phyloP scores from a whole-genome alignment of 2,797 vertebrate species.

The Mus spretus region DNA sequence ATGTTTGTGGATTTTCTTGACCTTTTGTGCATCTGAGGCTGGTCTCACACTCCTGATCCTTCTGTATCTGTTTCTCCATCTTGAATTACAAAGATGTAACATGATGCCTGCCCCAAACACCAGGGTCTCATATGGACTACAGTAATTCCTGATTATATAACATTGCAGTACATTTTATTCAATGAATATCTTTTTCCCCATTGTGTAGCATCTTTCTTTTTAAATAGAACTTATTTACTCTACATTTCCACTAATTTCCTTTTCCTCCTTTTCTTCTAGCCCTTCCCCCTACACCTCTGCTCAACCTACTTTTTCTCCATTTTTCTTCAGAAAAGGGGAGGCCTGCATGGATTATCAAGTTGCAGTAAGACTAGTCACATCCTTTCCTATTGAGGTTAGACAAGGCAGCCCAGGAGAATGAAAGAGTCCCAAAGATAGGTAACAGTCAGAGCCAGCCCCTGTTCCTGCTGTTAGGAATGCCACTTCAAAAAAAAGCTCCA shows the following conservation, averaged over 20 bases:
- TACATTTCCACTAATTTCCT: too few species aligned
- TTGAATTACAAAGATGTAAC: background rate
- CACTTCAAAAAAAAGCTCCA: background rate
- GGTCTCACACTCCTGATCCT: background rate
- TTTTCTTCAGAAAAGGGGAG: too few species aligned
- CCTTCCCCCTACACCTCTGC: too few species aligned
- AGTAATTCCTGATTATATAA: background rate
- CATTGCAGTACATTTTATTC: background rate
- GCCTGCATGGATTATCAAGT: too few species aligned
- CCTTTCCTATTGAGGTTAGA: background rate
- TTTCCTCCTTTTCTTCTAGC: too few species aligned
- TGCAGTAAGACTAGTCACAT: background rate
- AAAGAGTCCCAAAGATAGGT: background rate
- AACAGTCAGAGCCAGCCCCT: background rate
- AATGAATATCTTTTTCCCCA: background rate
- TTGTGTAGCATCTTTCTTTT: too few species aligned
- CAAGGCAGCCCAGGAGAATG: background rate
- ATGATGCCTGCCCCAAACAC: background rate
- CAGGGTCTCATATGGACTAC: background rate
- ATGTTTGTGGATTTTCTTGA: background rate
- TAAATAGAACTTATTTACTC: too few species aligned
- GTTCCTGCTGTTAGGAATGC: background rate
- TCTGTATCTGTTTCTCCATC: background rate
- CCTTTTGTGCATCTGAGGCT: background rate
- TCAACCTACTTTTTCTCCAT: too few species aligned